Percentiles rank a stretch among this genome's conserved stretches.
Evolutionary conservation across 2,113 vertebrate species (phyloP).

Genomic region (Perognathus longimembris): DNA sequence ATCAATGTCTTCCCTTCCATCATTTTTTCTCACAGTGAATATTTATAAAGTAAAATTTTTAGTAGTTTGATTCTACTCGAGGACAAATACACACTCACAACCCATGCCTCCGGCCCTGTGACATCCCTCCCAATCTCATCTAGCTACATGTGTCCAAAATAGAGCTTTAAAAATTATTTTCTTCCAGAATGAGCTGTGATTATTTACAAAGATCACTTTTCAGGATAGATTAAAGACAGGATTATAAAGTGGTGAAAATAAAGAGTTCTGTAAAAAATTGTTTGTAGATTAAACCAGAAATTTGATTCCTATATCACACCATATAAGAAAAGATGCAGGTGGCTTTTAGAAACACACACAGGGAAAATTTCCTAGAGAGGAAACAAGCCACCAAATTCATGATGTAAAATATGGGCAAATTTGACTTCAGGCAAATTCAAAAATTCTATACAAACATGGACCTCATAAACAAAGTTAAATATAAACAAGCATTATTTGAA

Average conservation of each 20-base stretch:
- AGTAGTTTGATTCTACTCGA: neutral
- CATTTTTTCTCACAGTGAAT: too few relatives aligned
- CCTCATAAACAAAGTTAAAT: neutral
- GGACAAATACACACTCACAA: neutral
- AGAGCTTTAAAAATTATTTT: too few relatives aligned
- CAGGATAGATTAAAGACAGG: neutral
- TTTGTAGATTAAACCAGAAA: neutral
- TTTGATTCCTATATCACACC: neutral
- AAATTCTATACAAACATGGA: neutral
- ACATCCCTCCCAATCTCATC: neutral
- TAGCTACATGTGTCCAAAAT: neutral
- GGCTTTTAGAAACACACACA: neutral
- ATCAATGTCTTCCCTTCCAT: too few relatives aligned
- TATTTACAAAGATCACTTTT: neutral
- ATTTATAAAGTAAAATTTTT: conserved; percentile 22
- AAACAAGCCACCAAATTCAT: neutral
- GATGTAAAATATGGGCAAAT: conserved; percentile 31
- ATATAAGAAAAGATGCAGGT: neutral
- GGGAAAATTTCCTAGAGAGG: neutral
- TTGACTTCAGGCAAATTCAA: neutral
- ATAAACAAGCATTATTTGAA: conserved; percentile 1
- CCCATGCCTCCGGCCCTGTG: too few relatives aligned
- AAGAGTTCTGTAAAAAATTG: neutral
- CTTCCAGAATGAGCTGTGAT: neutral
- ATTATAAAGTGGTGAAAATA: neutral